Base-by-base conservation (phyloP, 2,888 invertebrate genomes). In the Lypha dubia region DNA sequence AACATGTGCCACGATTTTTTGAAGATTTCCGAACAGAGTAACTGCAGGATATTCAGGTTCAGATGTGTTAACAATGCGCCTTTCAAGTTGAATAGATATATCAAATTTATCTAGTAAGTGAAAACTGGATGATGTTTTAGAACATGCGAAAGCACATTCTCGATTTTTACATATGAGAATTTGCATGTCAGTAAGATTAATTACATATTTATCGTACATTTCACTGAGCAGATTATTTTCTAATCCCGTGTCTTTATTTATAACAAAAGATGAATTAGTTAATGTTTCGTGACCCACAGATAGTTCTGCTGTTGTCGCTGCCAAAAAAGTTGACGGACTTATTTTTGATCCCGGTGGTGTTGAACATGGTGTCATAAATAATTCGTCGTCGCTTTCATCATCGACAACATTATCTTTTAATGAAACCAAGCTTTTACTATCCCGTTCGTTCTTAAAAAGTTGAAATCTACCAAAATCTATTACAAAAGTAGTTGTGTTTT, bases 11-110 rank as follows among this genome's bases (percentile, higher is more conserved):
- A 97, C 96, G 20, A 98, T 93, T 91, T 96, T 95, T 0, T 98
- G 98, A 87, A 98, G 93, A 85, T 96, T 97, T 62, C 97, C 98
- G 86, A 96, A 95, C 51, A 98, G 92, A 51, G 96, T 96, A 32
- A 97, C 93, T 83, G 95, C 95, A 1, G 98, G 98, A 93, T 96
- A 98, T 89, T 95, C 95, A 2, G 98, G 97, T 93, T 98, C 98
- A 56, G 94, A 93, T 4, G 97, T 97, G 87, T 95, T 94, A 51
- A 98, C 95, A 87, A 96, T 94, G 86, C 98, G 94, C 74, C 97
- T 93, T 91, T 97, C 97, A 87, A 97, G 94, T 93, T 96, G 94
- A 9, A 95, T 90, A 32, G 94, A 93, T 85, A 95, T 95, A 89
- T 94, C 95, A 92, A 97, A 96, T 88, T 95, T 93, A 90, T 97